A percentile compares a stretch with the other conserved stretches of the same genome.
Evolutionary conservation across 2,888 invertebrate species (phyloP).

Genomic region (Phyllotreta striolata): DNA sequence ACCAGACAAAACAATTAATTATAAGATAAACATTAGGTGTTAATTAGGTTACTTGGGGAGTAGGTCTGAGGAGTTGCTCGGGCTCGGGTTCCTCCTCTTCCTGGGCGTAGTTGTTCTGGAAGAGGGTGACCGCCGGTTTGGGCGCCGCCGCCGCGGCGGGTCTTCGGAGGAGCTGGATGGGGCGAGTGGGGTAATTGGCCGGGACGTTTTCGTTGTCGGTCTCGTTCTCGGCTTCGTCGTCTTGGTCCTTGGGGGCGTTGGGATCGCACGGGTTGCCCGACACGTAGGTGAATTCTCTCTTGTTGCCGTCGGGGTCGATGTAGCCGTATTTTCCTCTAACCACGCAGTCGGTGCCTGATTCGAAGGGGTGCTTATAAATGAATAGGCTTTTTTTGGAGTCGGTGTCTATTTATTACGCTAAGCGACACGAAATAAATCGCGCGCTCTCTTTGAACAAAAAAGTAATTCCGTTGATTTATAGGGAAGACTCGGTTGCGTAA

Average conservation of each 20-base stretch:
- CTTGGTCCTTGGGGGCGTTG: constrained; percentile 77
- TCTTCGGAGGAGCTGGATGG: constrained; percentile 56
- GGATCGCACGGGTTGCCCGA: constrained; percentile 88
- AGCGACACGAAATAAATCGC: no score
- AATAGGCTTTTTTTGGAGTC: no score
- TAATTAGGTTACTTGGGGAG: constrained; percentile 51
- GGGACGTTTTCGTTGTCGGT: constrained; percentile 70
- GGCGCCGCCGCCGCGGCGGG: constrained; percentile 58
- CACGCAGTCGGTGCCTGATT: constrained; percentile 77
- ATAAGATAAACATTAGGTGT: no score
- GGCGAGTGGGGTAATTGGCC: constrained; percentile 70
- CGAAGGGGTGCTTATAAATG: no score
- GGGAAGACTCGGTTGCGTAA: no score
- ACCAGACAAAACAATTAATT: no score
- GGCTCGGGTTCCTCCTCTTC: constrained; percentile 68
- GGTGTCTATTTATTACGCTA: no score
- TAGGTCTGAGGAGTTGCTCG: constrained; percentile 60
- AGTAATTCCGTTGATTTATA: no score
- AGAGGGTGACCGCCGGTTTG: constrained; percentile 70
- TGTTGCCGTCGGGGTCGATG: constrained; percentile 86
- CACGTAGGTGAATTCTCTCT: constrained; percentile 85
- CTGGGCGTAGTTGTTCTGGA: constrained; percentile 76
- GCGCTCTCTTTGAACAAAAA: no score
- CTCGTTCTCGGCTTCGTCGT: constrained; percentile 61
- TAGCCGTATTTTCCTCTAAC: constrained; percentile 89